Base-by-base conservation (phyloP, 1,140 invertebrate genomes). In the Diploscapter pachys region DNA sequence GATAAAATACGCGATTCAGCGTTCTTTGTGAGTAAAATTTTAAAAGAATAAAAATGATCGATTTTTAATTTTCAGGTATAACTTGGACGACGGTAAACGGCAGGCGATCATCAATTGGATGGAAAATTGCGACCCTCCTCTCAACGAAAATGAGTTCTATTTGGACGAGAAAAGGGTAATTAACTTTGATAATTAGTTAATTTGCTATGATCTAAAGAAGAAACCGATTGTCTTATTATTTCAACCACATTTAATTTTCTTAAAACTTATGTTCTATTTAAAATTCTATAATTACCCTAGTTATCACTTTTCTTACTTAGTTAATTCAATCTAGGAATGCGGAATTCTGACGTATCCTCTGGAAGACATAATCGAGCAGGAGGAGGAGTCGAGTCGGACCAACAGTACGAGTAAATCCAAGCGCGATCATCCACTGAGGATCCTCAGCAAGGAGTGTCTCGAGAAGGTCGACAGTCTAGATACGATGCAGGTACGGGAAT, bases 341-440 rank as follows among this genome's bases (percentile, higher is more conserved):
- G 64, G 64, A 48, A 75, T 71, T 55, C 68, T 76, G 2, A 66
- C 75, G 6, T 71, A 71, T 72, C 75, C 75, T 8, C n/a, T 76
- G 3, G 75, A 76, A 54, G 75, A 76, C 63, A 76, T 76, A 4
- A 71, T 71, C n/a, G 75, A 76, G 72, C 54, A 66, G 49, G 75
- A 76, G 54, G 75, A 76, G 49, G 75, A 76, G 55, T 76, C 75
- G 49, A 51, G 2, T 4, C 51, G 61, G 50, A 50, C 55, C 31
- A 61, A 52, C 4, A 62, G 69, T 13, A 73, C 63, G 9, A 62
- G 54, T 52, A 13, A 52, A 51, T 57, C 63, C 5, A 73, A 73
- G 52, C 57, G 63, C 57, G 63, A 73, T 57, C 75, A 76, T 76
- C 75, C 75, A 6, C 54, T 76, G 31, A 48, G 68, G 59, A 76